Evolutionary conservation across 35 echinoderm and acorn worm genomes (phyloP).

Genomic region (Chiridota heheva): DNA sequence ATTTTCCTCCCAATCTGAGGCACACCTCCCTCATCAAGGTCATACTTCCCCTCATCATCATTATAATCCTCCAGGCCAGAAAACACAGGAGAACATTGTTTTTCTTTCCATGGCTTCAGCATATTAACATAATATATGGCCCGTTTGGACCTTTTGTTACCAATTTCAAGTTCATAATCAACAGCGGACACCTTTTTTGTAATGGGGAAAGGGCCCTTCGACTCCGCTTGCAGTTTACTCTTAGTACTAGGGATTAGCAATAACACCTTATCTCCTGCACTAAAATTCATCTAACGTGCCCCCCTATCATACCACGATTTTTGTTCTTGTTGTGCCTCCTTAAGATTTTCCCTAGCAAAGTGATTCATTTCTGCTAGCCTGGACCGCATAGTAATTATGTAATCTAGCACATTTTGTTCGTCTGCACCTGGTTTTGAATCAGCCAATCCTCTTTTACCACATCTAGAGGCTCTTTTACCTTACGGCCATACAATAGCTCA

Average conservation of each 20-base stretch:
- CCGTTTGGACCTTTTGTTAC: no score
- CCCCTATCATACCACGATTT: conserved; percentile 35
- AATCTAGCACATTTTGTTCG: background rate
- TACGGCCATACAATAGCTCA: conserved; percentile 38
- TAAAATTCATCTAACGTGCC: background rate
- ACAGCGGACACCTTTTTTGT: no score
- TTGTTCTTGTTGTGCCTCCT: conserved; percentile 22
- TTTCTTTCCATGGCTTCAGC: no score
- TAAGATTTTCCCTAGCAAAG: background rate
- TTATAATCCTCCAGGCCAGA: no score
- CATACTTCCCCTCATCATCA: no score
- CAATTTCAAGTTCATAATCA: no score
- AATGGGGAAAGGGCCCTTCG: no score
- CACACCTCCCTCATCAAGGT: no score
- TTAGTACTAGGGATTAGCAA: background rate
- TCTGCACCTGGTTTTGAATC: conserved; percentile 3
- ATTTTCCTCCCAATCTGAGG: no score
- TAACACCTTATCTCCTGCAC: conserved; percentile 2
- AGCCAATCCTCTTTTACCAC: conserved; percentile 16
- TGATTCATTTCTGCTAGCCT: background rate
- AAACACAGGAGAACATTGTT: no score
- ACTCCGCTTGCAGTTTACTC: background rate
- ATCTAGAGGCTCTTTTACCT: conserved; percentile 34
- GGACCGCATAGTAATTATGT: conserved; percentile 6
- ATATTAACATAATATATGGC: no score